Base-by-base conservation (phyloP, 2,113 vertebrate species). In the western clawed frog (Xenopus tropicalis) region DNA sequence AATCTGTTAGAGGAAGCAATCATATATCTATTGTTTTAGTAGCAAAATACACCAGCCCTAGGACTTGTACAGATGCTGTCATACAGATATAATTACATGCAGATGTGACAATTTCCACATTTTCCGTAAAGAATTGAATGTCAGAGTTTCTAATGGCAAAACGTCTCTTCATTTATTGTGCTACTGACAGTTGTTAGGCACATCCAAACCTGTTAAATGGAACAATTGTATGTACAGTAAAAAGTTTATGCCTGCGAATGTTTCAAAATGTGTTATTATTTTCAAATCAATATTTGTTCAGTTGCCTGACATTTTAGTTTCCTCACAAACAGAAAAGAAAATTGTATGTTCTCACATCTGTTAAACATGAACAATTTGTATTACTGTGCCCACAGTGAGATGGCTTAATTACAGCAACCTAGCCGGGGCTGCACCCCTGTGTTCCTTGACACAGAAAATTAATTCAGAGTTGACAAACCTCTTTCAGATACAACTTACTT, bases 401-500 rank as follows among this genome's bases (percentile, higher is more conserved):
- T 91, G 90, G 89, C 92, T 93, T 93, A 91, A 93, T 93, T 91
- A 91, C 90, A 84, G 86, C 82, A 85, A 84, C 82, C 85, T 19
- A 1, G 83, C 82, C 89, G 83, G 85, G 87, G 90, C 87, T 85
- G 88, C 82, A 87, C 86, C 90, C 88, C 87, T 73, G 65, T 87
- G 90, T 85, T 91, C 90, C 86, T 91, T 89, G 91, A 89, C 89
- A 89, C 86, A 91, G 87, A 88, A 93, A 93, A 93, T 92, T 91
- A 93, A 93, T 93, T 92, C 90, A 91, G 91, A 93, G 91, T 93
- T 93, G 91, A 92, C 90, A 91, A 92, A 92, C 91, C 89, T 93
- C 91, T 91, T 91, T 91, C 88, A 93, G 89, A 91, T 86, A 89
- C 86, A 91, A 90, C 86, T 91, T 91, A 90, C 86, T 91, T 91